Evolutionary conservation across 2,797 vertebrate species (phyloP).

Genomic region (Melanotaenia nigrans): DNA sequence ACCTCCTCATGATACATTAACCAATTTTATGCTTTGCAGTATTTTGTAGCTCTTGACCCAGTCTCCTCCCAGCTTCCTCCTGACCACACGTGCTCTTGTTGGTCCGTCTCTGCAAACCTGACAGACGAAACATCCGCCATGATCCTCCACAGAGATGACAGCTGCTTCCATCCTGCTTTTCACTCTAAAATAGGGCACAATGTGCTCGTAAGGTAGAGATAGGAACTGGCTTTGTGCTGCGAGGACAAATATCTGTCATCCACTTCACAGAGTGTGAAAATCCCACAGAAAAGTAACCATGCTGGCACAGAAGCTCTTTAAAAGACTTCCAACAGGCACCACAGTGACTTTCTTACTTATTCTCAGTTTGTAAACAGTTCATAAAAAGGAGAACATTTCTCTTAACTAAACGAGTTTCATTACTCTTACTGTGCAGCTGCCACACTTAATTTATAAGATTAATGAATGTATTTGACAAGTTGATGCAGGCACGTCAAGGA

Average conservation of each 20-base stretch:
- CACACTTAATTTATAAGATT: constrained; percentile 38
- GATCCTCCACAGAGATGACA: constrained; percentile 55
- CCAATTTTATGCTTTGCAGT: constrained; percentile 3
- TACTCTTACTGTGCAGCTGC: constrained; percentile 26
- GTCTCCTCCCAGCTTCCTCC: neutral
- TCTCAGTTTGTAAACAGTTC: neutral
- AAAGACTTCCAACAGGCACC: neutral
- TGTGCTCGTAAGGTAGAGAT: constrained; percentile 36
- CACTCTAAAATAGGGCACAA: constrained; percentile 50
- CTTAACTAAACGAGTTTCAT: neutral
- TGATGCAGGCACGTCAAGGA: constrained; percentile 49
- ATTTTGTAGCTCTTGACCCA: constrained; percentile 17
- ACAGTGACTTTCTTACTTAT: neutral
- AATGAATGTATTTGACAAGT: constrained; percentile 51
- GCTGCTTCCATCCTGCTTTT: constrained; percentile 48
- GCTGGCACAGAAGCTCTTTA: neutral
- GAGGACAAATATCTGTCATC: constrained; percentile 47
- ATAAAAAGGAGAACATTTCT: constrained; percentile 16
- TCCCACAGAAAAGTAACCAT: constrained; percentile 1
- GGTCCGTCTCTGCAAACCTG: constrained; percentile 28
- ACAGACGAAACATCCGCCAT: constrained; percentile 46
- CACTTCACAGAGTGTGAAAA: constrained; percentile 20
- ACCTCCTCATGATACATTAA: neutral
- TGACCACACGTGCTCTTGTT: constrained; percentile 14
- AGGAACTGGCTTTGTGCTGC: constrained; percentile 49